Base-by-base conservation (phyloP, 2,797 vertebrate genomes). In the Ara ararauna region DNA sequence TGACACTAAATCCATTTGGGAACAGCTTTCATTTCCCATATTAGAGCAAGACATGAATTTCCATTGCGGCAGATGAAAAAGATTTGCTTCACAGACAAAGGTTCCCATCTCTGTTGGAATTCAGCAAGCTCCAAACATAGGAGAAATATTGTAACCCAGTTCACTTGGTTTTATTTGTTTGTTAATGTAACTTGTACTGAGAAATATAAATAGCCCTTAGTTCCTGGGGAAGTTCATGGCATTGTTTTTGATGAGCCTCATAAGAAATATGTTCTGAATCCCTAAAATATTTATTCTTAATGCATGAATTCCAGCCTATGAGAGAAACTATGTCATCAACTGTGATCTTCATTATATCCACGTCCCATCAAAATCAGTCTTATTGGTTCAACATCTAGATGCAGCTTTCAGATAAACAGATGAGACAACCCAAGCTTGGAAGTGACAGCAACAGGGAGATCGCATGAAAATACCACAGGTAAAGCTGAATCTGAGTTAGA, bases 161-260 rank as follows among this genome's bases (percentile, higher is more conserved):
- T 94, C 54, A 70, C 74, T 87, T 85, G 50, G n/a, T 73, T 95
- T 94, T 94, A 56, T 85, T 94, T 94, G 27, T 88, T 91, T 95
- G 54, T 75, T 90, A 82, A 72, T 71, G 30, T 42, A 87, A 82
- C 51, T 93, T 85, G 81, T 84, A 92, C 84, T 48, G 76, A 92
- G 64, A 79, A 76, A 29, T 94, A 96, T 79, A 96, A 96, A 95
- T 95, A 96, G 80, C 56, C 27, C 44, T 76, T 73, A 56, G 77
- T 76, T 93, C 74, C 86, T 48, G 60, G 60, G 84, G 94, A 96
- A 89, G 74, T 73, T 95, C 88, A 71, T 3, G 30, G 44, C 42
- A n/a, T 61, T 89, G 80, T 54, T 88, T 96, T 88, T 88, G 54
- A 90, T 85, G 80, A 87, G 77, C 56, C 64, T 88, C 30, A 47